These are phyloP conservation scores for Palythoa grandis DNA, from an alignment of 92 coral and sea anemone species.

Conservation along the genomic window DNA sequence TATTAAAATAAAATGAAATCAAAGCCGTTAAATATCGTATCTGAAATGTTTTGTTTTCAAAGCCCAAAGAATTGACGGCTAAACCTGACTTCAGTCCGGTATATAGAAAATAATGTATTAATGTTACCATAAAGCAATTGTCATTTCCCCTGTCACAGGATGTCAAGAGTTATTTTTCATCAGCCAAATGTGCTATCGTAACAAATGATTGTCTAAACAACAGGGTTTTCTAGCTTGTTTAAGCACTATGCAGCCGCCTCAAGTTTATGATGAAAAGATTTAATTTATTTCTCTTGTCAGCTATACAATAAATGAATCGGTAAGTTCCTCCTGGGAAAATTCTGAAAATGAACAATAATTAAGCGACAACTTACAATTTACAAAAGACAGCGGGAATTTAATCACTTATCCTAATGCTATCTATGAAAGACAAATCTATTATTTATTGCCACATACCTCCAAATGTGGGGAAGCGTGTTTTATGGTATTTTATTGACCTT, in stretches of 20 bases:
- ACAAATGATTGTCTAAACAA: background rate
- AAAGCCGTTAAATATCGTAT: constrained; percentile 15
- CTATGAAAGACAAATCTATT: constrained; percentile 14
- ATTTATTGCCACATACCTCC: constrained; percentile 39
- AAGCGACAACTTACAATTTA: background rate
- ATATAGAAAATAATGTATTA: constrained; percentile 40
- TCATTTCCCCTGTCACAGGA: constrained; percentile 39
- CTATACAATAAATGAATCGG: background rate
- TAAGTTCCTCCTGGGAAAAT: background rate
- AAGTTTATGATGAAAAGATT: background rate
- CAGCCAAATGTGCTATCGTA: constrained; percentile 15
- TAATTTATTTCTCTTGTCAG: background rate
- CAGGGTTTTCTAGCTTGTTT: background rate
- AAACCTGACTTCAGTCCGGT: constrained; percentile 13
- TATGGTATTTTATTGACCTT: background rate
- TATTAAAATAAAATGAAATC: constrained; percentile 1
- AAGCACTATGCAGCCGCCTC: background rate
- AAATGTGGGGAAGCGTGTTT: constrained; percentile 29
- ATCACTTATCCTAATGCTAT: constrained; percentile 22
- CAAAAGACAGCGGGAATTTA: constrained; percentile 35
- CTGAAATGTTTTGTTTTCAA: constrained; percentile 26
- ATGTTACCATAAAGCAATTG: constrained; percentile 42
- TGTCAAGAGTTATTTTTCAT: constrained; percentile 19
- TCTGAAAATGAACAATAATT: constrained; percentile 3
- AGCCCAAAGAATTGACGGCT: constrained; percentile 21